Conservation (phyloP, 2,113 vertebrate species). For the Aptenodytes forsteri region DNA sequence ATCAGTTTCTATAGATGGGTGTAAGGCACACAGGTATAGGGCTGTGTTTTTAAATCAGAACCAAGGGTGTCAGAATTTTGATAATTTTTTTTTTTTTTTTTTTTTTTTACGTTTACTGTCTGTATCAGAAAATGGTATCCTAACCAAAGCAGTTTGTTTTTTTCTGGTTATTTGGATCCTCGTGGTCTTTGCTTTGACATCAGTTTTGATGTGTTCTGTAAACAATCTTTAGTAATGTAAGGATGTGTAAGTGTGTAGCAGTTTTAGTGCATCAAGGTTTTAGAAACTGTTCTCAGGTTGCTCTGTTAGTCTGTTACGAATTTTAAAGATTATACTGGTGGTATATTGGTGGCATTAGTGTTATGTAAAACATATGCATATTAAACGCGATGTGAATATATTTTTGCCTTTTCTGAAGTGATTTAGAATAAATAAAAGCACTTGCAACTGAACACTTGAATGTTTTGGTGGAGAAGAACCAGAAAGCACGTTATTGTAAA, state of each 20-base stretch:
- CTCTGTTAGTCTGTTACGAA: background rate
- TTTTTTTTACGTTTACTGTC: background rate
- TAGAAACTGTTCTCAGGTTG: background rate
- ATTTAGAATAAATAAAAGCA: constrained; percentile 55
- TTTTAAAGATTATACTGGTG: background rate
- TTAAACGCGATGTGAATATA: background rate
- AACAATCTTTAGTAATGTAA: background rate
- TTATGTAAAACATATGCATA: background rate
- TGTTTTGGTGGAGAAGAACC: constrained; percentile 46
- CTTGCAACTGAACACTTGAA: constrained; percentile 16
- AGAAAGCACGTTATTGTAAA: background rate
- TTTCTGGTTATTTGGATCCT: background rate
- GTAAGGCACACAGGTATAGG: background rate
- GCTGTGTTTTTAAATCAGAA: background rate
- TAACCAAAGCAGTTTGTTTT: background rate
- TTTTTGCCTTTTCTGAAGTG: constrained; percentile 46
- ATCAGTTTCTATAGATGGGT: background rate
- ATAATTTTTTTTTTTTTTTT: background rate
- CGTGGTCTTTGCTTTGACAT: background rate
- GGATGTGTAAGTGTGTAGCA: background rate
- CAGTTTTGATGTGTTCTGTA: background rate
- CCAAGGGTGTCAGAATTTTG: background rate
- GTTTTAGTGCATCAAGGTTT: background rate
- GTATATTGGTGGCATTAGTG: background rate
- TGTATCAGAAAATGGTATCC: background rate